These are phyloP conservation scores for Stenchaetothrips biformis DNA, from an alignment of 2,888 invertebrate genomes.

Conservation along the genomic window DNA sequence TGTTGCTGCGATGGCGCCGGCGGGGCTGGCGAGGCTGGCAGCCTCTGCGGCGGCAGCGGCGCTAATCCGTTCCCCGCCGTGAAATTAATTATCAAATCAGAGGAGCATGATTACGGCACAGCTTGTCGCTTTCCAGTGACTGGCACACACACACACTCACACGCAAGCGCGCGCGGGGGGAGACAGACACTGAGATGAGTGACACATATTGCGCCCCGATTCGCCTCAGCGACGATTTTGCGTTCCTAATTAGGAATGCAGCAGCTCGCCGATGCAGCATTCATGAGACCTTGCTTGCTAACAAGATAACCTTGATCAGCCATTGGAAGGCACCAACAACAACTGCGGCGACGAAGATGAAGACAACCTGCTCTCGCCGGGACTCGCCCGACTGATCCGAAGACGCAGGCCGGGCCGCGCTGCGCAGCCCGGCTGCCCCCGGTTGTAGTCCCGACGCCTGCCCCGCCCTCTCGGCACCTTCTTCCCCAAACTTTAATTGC, in stretches of 20 bases:
- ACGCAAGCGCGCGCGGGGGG: not conserved
- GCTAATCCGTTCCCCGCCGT: not conserved
- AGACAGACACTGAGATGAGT: not conserved
- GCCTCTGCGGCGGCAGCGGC: not conserved
- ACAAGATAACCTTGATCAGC: no score
- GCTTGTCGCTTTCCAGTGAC: not conserved
- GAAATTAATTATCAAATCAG: constrained; percentile 4
- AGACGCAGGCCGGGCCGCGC: not conserved
- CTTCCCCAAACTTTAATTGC: constrained; percentile 18
- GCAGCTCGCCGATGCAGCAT: no score
- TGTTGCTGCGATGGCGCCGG: not conserved
- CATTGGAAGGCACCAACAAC: no score
- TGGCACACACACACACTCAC: not conserved
- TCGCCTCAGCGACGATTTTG: not conserved
- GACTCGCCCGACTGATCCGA: not conserved
- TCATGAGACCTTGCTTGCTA: no score
- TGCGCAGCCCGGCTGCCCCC: not conserved
- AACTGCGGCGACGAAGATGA: no score
- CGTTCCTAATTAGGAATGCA: no score
- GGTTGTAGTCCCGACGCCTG: not conserved
- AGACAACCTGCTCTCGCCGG: not conserved
- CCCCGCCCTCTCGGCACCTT: not conserved
- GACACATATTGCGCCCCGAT: not conserved
- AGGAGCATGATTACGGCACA: not conserved
- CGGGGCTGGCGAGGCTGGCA: not conserved